These are phyloP conservation scores for Trichonephila clavata DNA, from an alignment of 1,140 invertebrate genomes.

Conservation along the genomic window DNA sequence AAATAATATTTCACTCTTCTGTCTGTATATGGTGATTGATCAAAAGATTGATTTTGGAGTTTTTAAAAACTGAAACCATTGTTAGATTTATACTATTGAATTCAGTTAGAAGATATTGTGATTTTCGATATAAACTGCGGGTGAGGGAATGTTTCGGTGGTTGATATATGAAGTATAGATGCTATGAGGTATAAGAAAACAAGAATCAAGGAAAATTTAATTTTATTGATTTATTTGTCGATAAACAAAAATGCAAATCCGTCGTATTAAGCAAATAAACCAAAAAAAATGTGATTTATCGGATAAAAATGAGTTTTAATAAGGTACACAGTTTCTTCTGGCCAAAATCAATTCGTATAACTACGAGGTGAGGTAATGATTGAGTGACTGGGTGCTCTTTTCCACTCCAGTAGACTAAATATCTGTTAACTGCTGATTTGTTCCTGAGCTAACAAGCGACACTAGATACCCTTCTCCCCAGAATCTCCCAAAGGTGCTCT, in stretches of 20 bases:
- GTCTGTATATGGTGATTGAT: too few species aligned
- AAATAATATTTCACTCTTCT: too few species aligned
- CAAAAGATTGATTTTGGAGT: too few species aligned
- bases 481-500: too few species aligned
- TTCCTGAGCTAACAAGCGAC: background rate
- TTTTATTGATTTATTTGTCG: background rate
- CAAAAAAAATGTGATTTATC: background rate
- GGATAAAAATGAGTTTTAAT: background rate
- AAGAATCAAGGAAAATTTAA: background rate
- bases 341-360: background rate
- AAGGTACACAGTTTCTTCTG: background rate
- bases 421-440: background rate
- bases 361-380: background rate
- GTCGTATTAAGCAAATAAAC: background rate
- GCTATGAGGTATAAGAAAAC: background rate
- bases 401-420: background rate
- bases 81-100: background rate
- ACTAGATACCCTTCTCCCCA: background rate
- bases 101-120: background rate
- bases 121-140: background rate
- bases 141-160: background rate
- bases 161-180: background rate
- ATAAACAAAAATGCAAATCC: background rate
- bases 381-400: background rate
- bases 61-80: background rate